Base-by-base conservation (phyloP, 2,888 invertebrate species). In the Eristalis arbustorum region DNA sequence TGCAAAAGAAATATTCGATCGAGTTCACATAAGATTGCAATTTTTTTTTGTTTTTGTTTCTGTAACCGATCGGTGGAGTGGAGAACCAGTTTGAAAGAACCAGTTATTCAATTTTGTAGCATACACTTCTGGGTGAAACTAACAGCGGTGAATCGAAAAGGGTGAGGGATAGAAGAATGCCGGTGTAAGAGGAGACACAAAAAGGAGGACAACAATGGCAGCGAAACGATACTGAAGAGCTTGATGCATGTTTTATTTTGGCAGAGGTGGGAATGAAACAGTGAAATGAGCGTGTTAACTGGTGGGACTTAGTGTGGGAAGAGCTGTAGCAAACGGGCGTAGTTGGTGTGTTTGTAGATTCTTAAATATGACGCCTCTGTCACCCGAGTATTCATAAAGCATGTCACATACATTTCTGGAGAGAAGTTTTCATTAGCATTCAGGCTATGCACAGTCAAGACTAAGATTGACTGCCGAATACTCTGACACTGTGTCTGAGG, bases 71-170 rank as follows among this genome's bases (percentile, higher is more conserved):
- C 23, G 57, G 23, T 23, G 13, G 31, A 8, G 31, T 23, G 59
- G 25, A 63, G 69, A 77, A 77, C 56, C 56, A 57, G 77, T 63
- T 59, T 59, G 11, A 3, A 0, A 4, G 59, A 59, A 59, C 59
- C 59, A 59, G 59, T 59, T 69, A 63, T 69, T 63, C 42, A 69
- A 69, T 63, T 63, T n/a, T 5, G 31, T 49, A 61, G 28, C 28
- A 28, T 42, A 61, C 31, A 25, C 37, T 57, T 69, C 57, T 40
- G 56, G 14, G 56, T n/a, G 56, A 31, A 63, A 69, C 63, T 37
- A 18, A 34, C 62, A 28, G 22, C 37, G 13, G 37, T 37, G 59
- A 23, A 18, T 49, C 42, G n/a, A 61, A 63, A 76, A 69, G 77
- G 77, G 69, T 63, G 37, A 63, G 31, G 18, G 31, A 40, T 31